Conservation (phyloP, 2,113 vertebrate genomes). For the Saccopteryx bilineata region DNA sequence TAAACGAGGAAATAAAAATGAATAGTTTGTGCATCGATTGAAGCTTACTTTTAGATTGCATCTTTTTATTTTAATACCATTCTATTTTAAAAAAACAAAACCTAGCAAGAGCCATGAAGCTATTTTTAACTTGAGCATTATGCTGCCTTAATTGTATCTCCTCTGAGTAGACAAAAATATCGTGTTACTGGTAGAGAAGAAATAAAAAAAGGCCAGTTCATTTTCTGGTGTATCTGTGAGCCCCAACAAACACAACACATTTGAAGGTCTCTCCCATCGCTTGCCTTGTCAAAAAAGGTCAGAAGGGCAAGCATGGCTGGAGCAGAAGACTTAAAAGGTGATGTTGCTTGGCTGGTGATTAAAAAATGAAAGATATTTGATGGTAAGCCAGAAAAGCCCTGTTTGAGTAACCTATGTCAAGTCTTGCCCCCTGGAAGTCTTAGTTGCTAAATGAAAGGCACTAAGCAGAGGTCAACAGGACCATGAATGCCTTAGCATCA, state of each 20-base stretch:
- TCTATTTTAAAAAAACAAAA: conserved; percentile 58
- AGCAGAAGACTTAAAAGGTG: conserved; percentile 59
- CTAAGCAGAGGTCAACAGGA: background rate
- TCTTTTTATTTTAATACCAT: conserved; percentile 79
- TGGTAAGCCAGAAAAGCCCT: background rate
- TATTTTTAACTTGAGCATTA: conserved; percentile 71
- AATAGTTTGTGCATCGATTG: conserved; percentile 77
- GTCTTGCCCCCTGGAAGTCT: background rate
- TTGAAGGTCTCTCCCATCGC: conserved; percentile 67
- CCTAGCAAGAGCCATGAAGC: conserved; percentile 46
- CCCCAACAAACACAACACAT: background rate
- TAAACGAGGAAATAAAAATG: conserved; percentile 84
- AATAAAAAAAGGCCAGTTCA: conserved; percentile 38
- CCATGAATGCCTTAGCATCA: background rate
- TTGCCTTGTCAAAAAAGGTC: conserved; percentile 66
- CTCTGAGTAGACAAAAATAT: conserved; percentile 46
- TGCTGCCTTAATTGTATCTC: conserved; percentile 77
- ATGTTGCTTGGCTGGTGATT: background rate
- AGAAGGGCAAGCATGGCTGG: conserved; percentile 54
- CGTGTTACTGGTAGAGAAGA: conserved; percentile 47
- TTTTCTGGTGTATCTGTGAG: conserved; percentile 61
- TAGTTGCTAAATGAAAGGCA: background rate
- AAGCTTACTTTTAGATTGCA: conserved; percentile 71
- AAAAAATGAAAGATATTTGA: conserved; percentile 7
- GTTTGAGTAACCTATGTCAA: background rate